These are phyloP conservation scores for Montipora capricornis DNA, from an alignment of 64 coral and sea anemone genomes.

Conservation along the genomic window DNA sequence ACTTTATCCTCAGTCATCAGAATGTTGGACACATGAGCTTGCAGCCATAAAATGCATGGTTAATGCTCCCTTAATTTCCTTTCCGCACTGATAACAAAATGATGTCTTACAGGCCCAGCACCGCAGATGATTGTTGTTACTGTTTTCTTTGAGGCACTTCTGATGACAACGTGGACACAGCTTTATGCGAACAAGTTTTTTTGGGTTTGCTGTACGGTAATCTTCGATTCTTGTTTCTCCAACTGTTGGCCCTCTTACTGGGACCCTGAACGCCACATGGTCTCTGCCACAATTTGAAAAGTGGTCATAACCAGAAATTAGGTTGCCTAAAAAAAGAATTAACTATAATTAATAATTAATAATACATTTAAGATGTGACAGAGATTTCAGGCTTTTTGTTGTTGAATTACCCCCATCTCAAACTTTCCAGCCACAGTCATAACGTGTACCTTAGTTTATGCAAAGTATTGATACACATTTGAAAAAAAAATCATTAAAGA, in stretches of 20 bases:
- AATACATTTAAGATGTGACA: too few species aligned
- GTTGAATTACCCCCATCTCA: too few species aligned
- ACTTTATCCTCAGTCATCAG: slow-evolving; percentile 57
- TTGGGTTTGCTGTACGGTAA: slow-evolving; percentile 46
- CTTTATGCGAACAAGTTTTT: slow-evolving; percentile 24
- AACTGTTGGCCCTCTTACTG: slow-evolving; percentile 44
- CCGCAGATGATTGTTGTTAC: slow-evolving; percentile 90
- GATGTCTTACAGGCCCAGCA: slow-evolving; percentile 97
- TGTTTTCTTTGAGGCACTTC: slow-evolving; percentile 77
- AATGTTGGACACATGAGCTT: slow-evolving; percentile 81
- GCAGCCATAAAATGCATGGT: slow-evolving; percentile 74
- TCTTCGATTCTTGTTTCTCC: slow-evolving; percentile 64
- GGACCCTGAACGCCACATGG: neutral
- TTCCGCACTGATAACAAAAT: slow-evolving; percentile 92
- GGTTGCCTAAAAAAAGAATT: slow-evolving; percentile 54
- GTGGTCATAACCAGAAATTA: slow-evolving; percentile 82
- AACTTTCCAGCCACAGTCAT: too few species aligned
- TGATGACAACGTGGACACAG: slow-evolving; percentile 87
- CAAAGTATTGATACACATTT: too few species aligned
- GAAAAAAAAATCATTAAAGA: too few species aligned
- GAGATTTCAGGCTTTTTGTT: too few species aligned
- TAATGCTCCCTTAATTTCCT: slow-evolving; percentile 69
- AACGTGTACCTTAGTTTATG: too few species aligned
- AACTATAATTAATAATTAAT: neutral
- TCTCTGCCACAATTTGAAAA: slow-evolving; percentile 55